Evolutionary conservation across 2,888 invertebrate species (phyloP), one percentile per base, ranked within the genome.

Genomic region (Ophioninae sp.): DNA sequence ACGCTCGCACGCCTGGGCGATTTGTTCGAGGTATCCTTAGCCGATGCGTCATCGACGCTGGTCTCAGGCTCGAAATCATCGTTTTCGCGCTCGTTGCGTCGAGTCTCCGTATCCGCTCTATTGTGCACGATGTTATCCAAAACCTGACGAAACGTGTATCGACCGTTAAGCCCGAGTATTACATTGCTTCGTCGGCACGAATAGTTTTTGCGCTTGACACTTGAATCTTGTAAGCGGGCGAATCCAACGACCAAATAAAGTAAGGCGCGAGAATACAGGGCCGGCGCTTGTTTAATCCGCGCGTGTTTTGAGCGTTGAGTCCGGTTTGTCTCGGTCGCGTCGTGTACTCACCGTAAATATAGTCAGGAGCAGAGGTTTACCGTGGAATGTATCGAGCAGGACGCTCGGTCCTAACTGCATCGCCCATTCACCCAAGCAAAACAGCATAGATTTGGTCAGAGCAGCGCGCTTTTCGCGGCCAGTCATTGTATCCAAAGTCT

Each of bases 351-450:
- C 97, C 91, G 96, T 95, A 91, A 97, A 96, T 86, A 97, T 96
- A 82, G 96, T 95, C 62, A 96, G 94, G 81, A 97, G 93, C 41
- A 95, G 90, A 68, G 94, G 93, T 86, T 94, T 94, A 37, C 93
- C 94, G 77, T 94, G 95, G 39, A 93, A 94, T 80, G 94, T 93
- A 59, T 94, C 93, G 90, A 96, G 92, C 86, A 97, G 93, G 72
- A 95, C 93, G n/a, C 93, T 89, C 0, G 95, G 95, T 0, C 96
- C 96, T 87, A 98, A 95, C 69, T 96, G 95, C 95, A 99, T 98
- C 78, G 98, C 98, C 96, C 98, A 98, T 93, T 99, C 98, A 0
- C 98, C 98, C 83, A 99, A 94, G 91, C 98, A 97, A 79, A 98
- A 95, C 89, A 99, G 95, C 87, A 98, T 94, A 0, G 98, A 96